Evolutionary conservation across 2,797 vertebrate genomes (phyloP), one percentile per base, ranked within the genome.

Genomic region (Falco cherrug): DNA sequence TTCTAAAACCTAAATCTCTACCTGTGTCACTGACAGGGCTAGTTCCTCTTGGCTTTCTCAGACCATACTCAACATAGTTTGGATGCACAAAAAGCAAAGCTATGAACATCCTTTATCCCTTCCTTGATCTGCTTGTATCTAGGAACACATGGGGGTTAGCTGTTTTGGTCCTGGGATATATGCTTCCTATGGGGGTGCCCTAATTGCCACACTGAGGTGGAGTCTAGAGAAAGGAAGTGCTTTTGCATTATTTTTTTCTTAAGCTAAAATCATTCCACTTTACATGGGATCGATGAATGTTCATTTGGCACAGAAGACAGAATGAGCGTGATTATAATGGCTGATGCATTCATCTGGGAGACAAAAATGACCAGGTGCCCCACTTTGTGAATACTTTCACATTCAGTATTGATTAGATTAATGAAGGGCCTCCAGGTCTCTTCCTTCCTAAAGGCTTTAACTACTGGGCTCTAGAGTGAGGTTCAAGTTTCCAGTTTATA

Each of bases 381-480:
- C 56, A 81, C n/a, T 93, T 84, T 28, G 31, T 92, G 80, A 79
- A 79, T 63, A 89, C 21, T 94, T 89, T 73, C 71, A 78, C 93
- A 93, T 90, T 95, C 84, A 79, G 29, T 90, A 96, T 89, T 92
- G 83, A 90, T 87, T 67, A 69, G 31, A 90, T 29, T 93, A 93
- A 95, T 91, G 61, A 96, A 81, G 54, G 47, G 22, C 11, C 37
- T 79, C 15, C 25, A 84, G 10, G n/a, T 76, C 70, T 90, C 59
- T 54, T 87, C 39, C 14, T 88, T 91, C 69, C 37, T 50, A 88
- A 60, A 71, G 53, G 11, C 33, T 86, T 74, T 57, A 81, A 67
- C 25, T 54, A 16, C 8, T 12, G 59, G 28, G 5, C 5, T 91
- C 13, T 18, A 89, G 53, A 80, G 20, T 25, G 45, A 84, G 11